These are phyloP conservation scores for Mionectes macconnelli DNA, from an alignment of 2,113 vertebrate genomes.

Conservation along the genomic window DNA sequence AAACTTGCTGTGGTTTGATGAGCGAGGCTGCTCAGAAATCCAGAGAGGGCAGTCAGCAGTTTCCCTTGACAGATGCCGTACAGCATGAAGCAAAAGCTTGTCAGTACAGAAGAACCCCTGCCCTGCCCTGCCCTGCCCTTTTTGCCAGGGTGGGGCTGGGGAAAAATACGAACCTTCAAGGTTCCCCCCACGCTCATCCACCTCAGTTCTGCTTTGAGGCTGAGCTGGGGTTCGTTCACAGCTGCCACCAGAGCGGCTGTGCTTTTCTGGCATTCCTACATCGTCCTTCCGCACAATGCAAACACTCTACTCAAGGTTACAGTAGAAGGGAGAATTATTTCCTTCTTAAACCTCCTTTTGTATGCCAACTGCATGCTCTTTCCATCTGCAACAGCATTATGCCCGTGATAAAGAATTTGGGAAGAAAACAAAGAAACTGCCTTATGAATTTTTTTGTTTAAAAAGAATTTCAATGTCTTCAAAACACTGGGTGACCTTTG, in stretches of 20 bases:
- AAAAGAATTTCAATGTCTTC: not conserved
- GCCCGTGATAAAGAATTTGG: not conserved
- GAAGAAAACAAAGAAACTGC: accelerated
- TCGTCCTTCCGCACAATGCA: conserved; percentile 21
- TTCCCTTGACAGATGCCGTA: conserved; percentile 3
- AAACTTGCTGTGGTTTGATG: conserved; percentile 37
- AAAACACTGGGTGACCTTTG: not conserved
- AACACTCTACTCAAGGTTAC: conserved; percentile 20
- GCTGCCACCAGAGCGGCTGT: not conserved
- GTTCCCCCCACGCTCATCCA: not conserved
- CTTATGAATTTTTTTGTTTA: not conserved
- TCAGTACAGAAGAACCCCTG: not conserved
- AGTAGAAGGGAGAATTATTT: not conserved
- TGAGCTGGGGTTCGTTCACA: not conserved
- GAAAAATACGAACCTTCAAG: not conserved
- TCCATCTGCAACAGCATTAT: not conserved
- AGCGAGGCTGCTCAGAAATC: not conserved
- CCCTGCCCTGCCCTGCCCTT: not conserved
- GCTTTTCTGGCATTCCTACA: not conserved
- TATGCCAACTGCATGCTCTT: not conserved
- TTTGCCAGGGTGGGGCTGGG: not conserved
- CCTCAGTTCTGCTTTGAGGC: not conserved
- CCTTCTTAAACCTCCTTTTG: conserved; percentile 7
- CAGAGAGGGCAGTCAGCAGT: conserved; percentile 11
- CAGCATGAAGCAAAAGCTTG: not conserved